phyloP scores from a whole-genome alignment of 2,113 vertebrate species.

The Neolamprologus tretocephalus region DNA sequence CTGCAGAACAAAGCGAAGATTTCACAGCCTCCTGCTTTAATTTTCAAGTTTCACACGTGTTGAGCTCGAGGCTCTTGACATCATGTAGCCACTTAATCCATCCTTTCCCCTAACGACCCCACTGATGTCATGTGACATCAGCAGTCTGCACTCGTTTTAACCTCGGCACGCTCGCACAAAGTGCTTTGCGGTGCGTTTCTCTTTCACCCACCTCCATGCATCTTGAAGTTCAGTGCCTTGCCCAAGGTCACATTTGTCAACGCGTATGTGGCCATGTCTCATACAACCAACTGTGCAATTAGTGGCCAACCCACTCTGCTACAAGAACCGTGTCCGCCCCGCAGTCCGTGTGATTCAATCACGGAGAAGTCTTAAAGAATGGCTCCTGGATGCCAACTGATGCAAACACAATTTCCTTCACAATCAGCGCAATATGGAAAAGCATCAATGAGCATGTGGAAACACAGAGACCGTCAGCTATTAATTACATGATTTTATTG shows the following conservation, averaged over 20 bases:
- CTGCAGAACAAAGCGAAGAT: not conserved
- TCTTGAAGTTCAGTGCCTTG: not conserved
- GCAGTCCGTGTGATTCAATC: not conserved
- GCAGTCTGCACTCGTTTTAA: not conserved
- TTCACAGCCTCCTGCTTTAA: not conserved
- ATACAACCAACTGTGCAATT: not conserved
- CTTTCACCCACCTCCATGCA: not conserved
- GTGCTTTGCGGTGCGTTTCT: not conserved
- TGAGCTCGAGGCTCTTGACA: not conserved
- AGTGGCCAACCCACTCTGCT: not conserved
- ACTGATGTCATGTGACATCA: not conserved
- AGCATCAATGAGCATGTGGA: not conserved
- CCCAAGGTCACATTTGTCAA: not conserved
- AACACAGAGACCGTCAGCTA: not conserved
- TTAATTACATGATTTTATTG: conserved; percentile 41
- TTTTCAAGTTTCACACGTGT: not conserved
- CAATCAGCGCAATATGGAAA: not conserved
- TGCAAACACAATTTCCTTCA: not conserved
- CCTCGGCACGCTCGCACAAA: not conserved
- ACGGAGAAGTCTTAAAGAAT: not conserved
- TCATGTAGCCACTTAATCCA: not conserved
- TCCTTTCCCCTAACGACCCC: not conserved
- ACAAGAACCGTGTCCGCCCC: not conserved
- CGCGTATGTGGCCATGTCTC: not conserved
- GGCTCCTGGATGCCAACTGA: not conserved